phyloP scores from a whole-genome alignment of 2,797 vertebrate species.

The Onychomys arenicola region DNA sequence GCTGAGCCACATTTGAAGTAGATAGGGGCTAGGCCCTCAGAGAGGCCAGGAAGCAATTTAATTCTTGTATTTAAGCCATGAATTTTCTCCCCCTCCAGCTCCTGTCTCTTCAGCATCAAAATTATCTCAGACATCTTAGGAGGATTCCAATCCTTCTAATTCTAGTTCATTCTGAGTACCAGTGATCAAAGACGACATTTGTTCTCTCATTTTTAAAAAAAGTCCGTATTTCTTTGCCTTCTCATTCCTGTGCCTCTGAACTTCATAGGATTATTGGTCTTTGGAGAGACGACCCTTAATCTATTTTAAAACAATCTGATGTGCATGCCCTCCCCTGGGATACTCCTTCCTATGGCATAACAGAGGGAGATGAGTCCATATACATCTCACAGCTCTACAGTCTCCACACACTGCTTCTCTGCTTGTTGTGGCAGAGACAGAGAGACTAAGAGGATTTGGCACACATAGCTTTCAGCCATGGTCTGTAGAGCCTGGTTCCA shows the following conservation, averaged over 20 bases:
- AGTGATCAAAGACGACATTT: background rate
- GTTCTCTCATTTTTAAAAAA: background rate
- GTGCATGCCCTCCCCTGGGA: background rate
- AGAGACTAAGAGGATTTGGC: background rate
- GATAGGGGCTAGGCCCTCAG: background rate
- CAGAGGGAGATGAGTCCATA: background rate
- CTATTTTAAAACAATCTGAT: background rate
- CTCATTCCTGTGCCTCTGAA: background rate
- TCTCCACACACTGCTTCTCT: background rate
- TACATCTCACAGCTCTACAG: background rate
- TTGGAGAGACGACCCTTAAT: background rate
- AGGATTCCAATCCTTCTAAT: background rate
- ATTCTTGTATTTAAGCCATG: background rate
- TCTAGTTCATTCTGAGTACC: background rate
- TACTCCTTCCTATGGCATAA: background rate
- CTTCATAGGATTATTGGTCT: background rate
- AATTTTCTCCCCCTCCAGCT: background rate
- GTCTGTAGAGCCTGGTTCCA: background rate
- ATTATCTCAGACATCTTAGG: background rate
- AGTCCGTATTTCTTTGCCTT: background rate
- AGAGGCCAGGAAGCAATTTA: background rate
- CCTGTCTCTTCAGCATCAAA: slow-evolving; percentile 39
- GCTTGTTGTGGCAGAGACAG: background rate
- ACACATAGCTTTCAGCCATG: background rate
- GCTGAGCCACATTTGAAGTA: background rate